phyloP scores from a whole-genome alignment of 2,888 invertebrate genomes.

The Terebella lapidaria region DNA sequence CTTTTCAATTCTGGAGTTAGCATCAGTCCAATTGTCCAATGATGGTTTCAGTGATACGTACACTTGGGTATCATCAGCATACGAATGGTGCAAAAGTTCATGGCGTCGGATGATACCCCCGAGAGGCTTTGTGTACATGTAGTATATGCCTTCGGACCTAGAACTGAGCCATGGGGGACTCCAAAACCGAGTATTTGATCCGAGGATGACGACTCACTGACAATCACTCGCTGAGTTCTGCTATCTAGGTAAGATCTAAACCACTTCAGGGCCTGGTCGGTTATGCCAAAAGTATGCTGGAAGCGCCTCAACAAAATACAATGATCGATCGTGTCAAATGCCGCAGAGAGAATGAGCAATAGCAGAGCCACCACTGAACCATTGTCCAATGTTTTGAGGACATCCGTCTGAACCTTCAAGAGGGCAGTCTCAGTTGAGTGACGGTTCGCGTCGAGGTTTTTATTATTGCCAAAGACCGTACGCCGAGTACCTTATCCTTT shows the following conservation, averaged over 20 bases:
- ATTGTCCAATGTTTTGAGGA: too few relatives aligned
- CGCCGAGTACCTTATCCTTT: too few relatives aligned
- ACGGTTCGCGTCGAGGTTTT: too few relatives aligned
- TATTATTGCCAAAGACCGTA: too few relatives aligned
- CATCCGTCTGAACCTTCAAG: too few relatives aligned
- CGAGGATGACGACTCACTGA: background rate
- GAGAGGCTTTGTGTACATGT: too few relatives aligned
- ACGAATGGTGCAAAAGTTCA: background rate
- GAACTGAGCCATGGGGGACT: background rate
- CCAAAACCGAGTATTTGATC: background rate
- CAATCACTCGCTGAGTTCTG: background rate
- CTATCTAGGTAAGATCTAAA: background rate
- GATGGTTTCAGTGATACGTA: background rate
- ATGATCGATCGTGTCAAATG: background rate
- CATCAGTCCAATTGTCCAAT: background rate
- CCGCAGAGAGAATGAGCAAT: too few relatives aligned
- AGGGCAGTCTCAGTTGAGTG: too few relatives aligned
- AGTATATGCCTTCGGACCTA: background rate
- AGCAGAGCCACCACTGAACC: too few relatives aligned
- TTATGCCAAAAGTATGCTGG: background rate
- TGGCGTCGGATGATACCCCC: too few relatives aligned
- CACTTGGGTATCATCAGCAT: background rate
- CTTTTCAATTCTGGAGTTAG: background rate
- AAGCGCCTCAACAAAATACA: background rate
- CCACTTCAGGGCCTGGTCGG: background rate